phyloP scores from a whole-genome alignment of 2,113 vertebrate species.

The Siniperca chuatsi region DNA sequence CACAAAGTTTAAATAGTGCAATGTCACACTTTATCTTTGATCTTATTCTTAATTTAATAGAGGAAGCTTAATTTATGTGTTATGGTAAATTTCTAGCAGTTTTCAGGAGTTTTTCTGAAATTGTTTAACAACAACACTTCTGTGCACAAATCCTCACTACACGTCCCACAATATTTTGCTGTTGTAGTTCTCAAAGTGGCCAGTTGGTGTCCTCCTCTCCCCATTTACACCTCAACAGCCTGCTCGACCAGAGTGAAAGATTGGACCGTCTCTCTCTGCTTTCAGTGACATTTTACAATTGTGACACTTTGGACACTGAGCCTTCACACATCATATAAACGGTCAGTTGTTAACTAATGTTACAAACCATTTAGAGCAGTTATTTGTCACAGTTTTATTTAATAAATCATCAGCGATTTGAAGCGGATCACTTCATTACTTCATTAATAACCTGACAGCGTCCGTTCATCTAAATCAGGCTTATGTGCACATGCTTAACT shows the following conservation, averaged over 20 bases:
- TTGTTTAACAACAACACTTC: neutral
- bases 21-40: neutral
- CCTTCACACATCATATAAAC: neutral
- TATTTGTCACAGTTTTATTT: neutral
- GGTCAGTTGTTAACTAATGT: neutral
- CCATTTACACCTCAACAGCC: conserved; percentile 29
- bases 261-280: conserved; percentile 23
- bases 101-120: neutral
- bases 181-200: conserved; percentile 80
- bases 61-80: neutral
- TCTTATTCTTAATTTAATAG: neutral
- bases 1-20: neutral
- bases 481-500: neutral
- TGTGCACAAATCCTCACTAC: conserved; percentile 18
- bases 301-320: conserved; percentile 5
- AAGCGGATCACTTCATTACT: neutral
- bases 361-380: neutral
- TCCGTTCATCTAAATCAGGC: neutral
- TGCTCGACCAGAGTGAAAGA: conserved; percentile 21
- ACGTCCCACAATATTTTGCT: conserved; percentile 50
- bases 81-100: neutral
- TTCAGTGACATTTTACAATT: conserved; percentile 24
- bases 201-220: conserved; percentile 85
- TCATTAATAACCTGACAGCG: neutral
- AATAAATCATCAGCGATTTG: neutral